Evolutionary conservation across 2,113 vertebrate genomes (phyloP), one percentile per base, ranked within the genome.

Genomic region (Peromyscus californicus): DNA sequence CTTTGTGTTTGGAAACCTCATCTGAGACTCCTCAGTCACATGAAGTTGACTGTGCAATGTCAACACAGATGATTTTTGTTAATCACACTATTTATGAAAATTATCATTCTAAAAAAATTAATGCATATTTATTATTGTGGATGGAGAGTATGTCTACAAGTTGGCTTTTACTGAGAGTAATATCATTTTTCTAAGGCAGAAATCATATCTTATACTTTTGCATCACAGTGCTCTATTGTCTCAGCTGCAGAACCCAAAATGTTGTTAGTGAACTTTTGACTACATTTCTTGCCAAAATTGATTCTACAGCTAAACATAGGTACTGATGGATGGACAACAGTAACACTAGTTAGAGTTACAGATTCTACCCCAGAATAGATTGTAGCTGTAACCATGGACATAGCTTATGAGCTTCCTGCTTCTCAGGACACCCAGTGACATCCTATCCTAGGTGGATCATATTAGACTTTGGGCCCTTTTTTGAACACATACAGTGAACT

Each of bases 371-470:
- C 54, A 2, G 31, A 39, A 21, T 48, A 21, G 1, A 67, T 21
- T 15, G 17, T 29, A 22, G 67, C 59, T n/a, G 2, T 39, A 22
- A 33, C 21, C 57, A 39, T 17, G 22, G 45, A 29, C 74, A 63
- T 17, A 85, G 75, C 13, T n/a, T 33, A 11, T 2, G n/a, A 26
- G 3, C 31, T n/a, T 4, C 0, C 21, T 65, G 1, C 5, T 51
- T 12, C 80, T 78, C 45, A 59, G 29, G 65, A 86, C 11, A 9
- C 29, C 8, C 9, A 45, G 26, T 11, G 16, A 26, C 3, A 5
- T 19, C 0, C 2, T 61, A 1, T 10, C 4, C 19, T 59, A 74
- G 0, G 9, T 48, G 45, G 10, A 45, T 33, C 6, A 36, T 59
- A 21, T 33, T n/a, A 91, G 42, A 70, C 2, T 67, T 91, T 70